Conservation (phyloP, 1,140 invertebrate genomes). For the Trichomalopsis sarcophagae region DNA sequence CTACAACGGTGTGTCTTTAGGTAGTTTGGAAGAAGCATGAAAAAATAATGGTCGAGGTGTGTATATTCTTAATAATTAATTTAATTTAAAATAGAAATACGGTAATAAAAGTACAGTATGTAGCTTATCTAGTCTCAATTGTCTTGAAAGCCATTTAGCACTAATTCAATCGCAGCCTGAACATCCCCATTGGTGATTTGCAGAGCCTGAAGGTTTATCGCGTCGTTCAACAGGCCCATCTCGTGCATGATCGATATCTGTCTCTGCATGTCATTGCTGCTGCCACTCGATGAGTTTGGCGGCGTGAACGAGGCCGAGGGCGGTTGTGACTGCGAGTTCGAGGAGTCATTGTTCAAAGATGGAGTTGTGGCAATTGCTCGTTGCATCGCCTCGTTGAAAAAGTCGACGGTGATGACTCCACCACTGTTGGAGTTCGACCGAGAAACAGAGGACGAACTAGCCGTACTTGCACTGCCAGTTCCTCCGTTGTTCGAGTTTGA, state of each 20-base stretch:
- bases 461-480: constrained; percentile 34
- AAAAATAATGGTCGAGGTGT: neutral
- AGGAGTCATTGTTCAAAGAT: constrained; percentile 30
- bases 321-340: constrained; percentile 49
- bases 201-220: constrained; percentile 89
- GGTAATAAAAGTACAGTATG: neutral
- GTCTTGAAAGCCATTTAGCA: constrained; percentile 77
- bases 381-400: constrained; percentile 78
- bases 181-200: constrained; percentile 89
- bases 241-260: constrained; percentile 90
- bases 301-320: constrained; percentile 55
- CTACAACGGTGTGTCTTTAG: neutral
- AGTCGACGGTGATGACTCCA: constrained; percentile 76
- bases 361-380: constrained; percentile 73
- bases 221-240: constrained; percentile 91
- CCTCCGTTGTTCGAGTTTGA: constrained; percentile 37
- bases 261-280: constrained; percentile 60
- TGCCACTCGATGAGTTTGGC: constrained; percentile 24
- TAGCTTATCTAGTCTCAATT: constrained; percentile 58
- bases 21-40: neutral
- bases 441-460: constrained; percentile 59
- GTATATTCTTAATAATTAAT: neutral
- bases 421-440: constrained; percentile 47
- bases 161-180: constrained; percentile 89
- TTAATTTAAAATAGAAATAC: neutral